Conservation (phyloP, 2,113 vertebrate species). For the Zosterops borbonicus region DNA sequence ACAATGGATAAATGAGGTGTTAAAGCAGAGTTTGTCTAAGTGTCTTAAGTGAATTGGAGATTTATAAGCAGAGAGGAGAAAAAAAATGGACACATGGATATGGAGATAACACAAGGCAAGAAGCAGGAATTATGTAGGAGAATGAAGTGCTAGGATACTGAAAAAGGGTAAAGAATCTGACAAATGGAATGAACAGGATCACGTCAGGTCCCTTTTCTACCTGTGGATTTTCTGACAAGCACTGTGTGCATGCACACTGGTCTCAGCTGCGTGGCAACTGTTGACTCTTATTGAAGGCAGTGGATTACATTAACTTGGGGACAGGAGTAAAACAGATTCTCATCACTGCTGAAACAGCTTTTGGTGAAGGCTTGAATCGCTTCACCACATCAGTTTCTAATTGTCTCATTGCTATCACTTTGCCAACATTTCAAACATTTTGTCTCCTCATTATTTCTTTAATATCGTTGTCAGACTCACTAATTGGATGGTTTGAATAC, state of each 20-base stretch:
- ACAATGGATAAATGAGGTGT: neutral
- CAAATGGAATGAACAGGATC: neutral
- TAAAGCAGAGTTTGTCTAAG: neutral
- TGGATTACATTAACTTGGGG: neutral
- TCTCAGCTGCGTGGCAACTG: neutral
- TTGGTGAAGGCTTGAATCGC: neutral
- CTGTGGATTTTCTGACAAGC: neutral
- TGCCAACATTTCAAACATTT: neutral
- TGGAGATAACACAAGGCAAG: neutral
- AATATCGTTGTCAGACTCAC: neutral
- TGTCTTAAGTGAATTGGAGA: neutral
- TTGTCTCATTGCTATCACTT: neutral
- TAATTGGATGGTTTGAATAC: neutral
- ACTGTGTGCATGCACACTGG: neutral
- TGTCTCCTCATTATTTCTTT: neutral
- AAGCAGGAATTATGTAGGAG: neutral
- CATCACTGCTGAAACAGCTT: neutral
- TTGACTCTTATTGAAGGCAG: neutral
- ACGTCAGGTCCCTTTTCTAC: neutral
- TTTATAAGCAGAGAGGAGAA: neutral
- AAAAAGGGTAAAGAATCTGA: neutral
- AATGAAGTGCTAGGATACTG: neutral
- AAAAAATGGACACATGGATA: neutral
- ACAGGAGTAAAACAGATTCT: neutral
- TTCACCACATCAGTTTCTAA: neutral